These are phyloP conservation scores for Erpobdella octoculata DNA, from an alignment of 2,888 invertebrate genomes.

Conservation along the genomic window DNA sequence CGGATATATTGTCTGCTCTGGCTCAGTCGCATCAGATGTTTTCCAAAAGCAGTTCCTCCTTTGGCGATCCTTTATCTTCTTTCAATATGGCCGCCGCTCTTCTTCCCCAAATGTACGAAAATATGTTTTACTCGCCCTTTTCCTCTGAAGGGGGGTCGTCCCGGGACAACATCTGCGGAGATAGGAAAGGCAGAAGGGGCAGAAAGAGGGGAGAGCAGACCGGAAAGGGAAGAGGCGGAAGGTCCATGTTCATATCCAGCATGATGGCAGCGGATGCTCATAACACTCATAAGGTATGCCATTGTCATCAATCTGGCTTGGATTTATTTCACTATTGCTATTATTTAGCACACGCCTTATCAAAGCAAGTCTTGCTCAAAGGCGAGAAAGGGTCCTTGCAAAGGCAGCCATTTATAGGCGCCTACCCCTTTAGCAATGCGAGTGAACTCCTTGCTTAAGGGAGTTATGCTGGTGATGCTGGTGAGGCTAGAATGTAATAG, in stretches of 20 bases:
- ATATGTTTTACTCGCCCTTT: slow-evolving; percentile 33
- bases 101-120: slow-evolving; percentile 37
- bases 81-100: slow-evolving; percentile 33
- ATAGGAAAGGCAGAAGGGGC: slow-evolving; percentile 4
- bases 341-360: too few relatives aligned
- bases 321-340: too few relatives aligned
- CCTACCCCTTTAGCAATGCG: too few relatives aligned
- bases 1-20: slow-evolving; percentile 28
- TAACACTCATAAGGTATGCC: background rate
- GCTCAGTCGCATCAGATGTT: slow-evolving; percentile 31
- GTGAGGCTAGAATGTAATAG: background rate
- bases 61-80: slow-evolving; percentile 23
- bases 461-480: too few relatives aligned
- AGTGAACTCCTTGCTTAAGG: too few relatives aligned
- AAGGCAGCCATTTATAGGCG: too few relatives aligned
- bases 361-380: too few relatives aligned
- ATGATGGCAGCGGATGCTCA: slow-evolving; percentile 17
- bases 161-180: background rate
- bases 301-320: too few relatives aligned
- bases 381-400: too few relatives aligned
- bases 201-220: background rate
- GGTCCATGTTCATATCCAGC: slow-evolving; percentile 20
- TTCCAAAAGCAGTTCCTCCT: slow-evolving; percentile 22
- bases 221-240: background rate
- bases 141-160: slow-evolving; percentile 12